Evolutionary conservation across 37 sponge, comb jelly and placozoan genomes (phyloP), one percentile per base, ranked within the genome.

Genomic region (Ianthella basta): DNA sequence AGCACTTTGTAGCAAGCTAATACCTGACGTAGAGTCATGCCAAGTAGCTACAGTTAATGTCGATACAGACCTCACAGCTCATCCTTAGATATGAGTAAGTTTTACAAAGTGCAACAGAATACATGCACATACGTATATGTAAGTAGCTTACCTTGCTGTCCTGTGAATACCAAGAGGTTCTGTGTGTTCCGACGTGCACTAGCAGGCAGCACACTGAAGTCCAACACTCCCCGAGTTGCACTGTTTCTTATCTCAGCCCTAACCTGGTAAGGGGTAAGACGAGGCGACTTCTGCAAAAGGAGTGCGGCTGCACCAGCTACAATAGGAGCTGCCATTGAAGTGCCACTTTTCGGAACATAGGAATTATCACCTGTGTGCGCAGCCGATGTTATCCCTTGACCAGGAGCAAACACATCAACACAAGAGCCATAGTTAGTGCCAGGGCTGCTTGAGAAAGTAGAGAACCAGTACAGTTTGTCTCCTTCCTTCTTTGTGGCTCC

Each of bases 381-480:
- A 0, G 82, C 82, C 38, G 65, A 61, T 20, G 38, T 5, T 37
- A 82, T 41, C 53, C 65, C 6, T 40, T 82, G 82, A 4, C 82
- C 82, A 1, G 82, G 82, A 38, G 82, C 82, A 82, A 82, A 82
- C 2, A 82, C 61, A 24, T 82, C 38, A 14, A 82, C 82, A 63
- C 82, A 82, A 4, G 21, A 6, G 15, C 82, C 82, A 82, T 82
- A 82, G 44, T 82, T 82, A 21, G 65, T 82, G 13, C 82, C 82
- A 32, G 78, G 78, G 53, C 78, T 75, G 21, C 10, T 75, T 18
- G 44, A 75, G 15, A 2, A 56, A 23, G 65, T 38, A 2, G 21
- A 34, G 34, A 64, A 63, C 54, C 65, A 63, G 44, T 65, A 82
- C 0, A 82, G 82, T 35, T 24, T 16, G 61, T 82, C 82, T 10